Evolutionary conservation across 2,113 vertebrate species (phyloP), one percentile per base, ranked within the genome.

Genomic region (Brachypteracias leptosomus): DNA sequence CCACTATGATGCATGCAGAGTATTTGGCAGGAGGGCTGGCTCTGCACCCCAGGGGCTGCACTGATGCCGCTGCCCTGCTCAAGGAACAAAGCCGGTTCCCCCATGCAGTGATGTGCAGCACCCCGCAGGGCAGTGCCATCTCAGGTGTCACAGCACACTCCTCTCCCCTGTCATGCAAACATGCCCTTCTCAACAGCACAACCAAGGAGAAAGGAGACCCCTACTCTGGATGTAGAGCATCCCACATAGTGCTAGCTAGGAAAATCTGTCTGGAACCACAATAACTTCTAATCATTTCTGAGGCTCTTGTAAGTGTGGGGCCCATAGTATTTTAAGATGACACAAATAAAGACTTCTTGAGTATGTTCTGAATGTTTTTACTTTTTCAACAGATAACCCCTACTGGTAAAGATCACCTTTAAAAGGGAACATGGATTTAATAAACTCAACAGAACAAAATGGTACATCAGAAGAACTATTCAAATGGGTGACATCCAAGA

Each of bases 391-490:
- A 98, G 98, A 96, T 97, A 78, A 72, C 75, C 65, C 89, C 85
- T 65, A 88, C 91, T 6, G 36, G 36, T 87, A 88, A 88, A 94
- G 80, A 91, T 54, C 90, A 59, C 42, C 85, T 95, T 96, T 94
- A 92, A 85, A 95, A 91, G 71, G 57, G 95, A 99, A 98, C 94
- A 99, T 99, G 99, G 99, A 99, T 98, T 98, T 98, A 92, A 96
- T 97, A 96, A 99, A 99, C 89, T 97, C 97, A 84, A 99, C 99
- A 55, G 98, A 98, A 91, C 98, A 97, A 88, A 98, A 98, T 31
- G 88, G 97, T 87, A 97, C 98, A n/a, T 96, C 98, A 38, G 98
- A 97, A 95, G 97, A 97, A 95, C 96, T 97, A 40, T 85, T 97
- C 73, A 98, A 97, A 96, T 97, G 93, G 91, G 98, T 97, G 55